A percentile compares a stretch with the other conserved stretches of the same genome.
phyloP scores from a whole-genome alignment of 2,797 vertebrate genomes.

The Protonibea diacanthus region DNA sequence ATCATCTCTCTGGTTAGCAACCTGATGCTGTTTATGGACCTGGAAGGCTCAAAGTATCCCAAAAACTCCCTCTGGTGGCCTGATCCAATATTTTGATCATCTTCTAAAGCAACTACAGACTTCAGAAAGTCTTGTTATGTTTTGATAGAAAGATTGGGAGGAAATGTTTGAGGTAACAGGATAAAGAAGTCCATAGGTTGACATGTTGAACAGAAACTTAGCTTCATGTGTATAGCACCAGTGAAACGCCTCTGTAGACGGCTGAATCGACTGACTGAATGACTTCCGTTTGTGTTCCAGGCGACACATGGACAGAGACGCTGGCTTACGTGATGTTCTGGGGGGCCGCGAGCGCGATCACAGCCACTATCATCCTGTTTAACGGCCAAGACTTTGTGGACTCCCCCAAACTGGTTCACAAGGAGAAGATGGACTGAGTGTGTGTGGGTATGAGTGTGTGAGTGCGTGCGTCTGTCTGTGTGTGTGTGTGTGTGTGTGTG shows the following conservation, averaged over 20 bases:
- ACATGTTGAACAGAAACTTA: too few relatives aligned
- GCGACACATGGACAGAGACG: constrained; percentile 97
- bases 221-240: neutral
- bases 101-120: too few relatives aligned
- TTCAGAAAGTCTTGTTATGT: too few relatives aligned
- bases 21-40: too few relatives aligned
- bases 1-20: too few relatives aligned
- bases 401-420: constrained; percentile 96
- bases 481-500: constrained; percentile 26
- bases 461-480: constrained; percentile 84
- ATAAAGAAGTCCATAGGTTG: too few relatives aligned
- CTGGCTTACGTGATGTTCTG: constrained; percentile 96
- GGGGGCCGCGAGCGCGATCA: constrained; percentile 92
- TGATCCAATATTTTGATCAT: too few relatives aligned
- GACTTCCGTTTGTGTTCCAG: constrained; percentile 74
- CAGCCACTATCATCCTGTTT: constrained; percentile 94
- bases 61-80: too few relatives aligned
- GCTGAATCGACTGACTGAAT: too few relatives aligned
- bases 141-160: too few relatives aligned
- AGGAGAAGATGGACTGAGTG: constrained; percentile 98
- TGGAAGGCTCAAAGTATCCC: too few relatives aligned
- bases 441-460: constrained; percentile 55
- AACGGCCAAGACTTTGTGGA: constrained; percentile 98
- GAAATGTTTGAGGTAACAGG: too few relatives aligned
- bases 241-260: neutral